These are phyloP conservation scores for Galeopterus variegatus DNA, from an alignment of 2,113 vertebrate genomes.

Conservation along the genomic window DNA sequence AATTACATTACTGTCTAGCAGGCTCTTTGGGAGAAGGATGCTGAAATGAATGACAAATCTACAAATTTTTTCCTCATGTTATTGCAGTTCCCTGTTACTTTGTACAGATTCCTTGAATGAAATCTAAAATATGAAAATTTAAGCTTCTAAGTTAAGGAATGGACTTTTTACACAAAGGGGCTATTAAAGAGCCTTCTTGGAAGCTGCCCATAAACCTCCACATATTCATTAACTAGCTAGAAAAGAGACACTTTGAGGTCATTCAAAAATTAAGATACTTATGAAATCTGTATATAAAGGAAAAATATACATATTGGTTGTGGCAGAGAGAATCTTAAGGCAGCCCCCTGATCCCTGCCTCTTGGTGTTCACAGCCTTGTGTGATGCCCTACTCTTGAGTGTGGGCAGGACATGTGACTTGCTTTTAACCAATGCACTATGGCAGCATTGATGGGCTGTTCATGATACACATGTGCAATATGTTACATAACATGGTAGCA, in stretches of 20 bases:
- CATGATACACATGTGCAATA: not conserved
- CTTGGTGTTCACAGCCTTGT: not conserved
- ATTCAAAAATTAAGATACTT: slow-evolving; percentile 37
- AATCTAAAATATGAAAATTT: not conserved
- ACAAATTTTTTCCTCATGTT: not conserved
- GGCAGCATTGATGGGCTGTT: not conserved
- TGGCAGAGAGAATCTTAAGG: not conserved
- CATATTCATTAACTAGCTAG: not conserved
- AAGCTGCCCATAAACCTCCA: not conserved
- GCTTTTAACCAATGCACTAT: not conserved
- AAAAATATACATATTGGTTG: not conserved
- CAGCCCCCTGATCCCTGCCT: not conserved
- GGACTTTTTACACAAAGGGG: not conserved
- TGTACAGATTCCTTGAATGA: not conserved
- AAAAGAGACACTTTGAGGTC: not conserved
- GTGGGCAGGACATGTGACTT: not conserved
- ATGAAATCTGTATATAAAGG: not conserved
- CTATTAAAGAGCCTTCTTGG: not conserved
- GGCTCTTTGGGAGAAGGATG: not conserved
- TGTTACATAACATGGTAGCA: not conserved
- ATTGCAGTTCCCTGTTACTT: not conserved
- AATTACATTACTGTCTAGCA: slow-evolving; percentile 8
- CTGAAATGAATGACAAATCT: slow-evolving; percentile 33
- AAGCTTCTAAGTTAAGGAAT: not conserved
- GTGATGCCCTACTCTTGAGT: not conserved